phyloP scores from a whole-genome alignment of 2,888 invertebrate species.

The Limnephilus marmoratus region DNA sequence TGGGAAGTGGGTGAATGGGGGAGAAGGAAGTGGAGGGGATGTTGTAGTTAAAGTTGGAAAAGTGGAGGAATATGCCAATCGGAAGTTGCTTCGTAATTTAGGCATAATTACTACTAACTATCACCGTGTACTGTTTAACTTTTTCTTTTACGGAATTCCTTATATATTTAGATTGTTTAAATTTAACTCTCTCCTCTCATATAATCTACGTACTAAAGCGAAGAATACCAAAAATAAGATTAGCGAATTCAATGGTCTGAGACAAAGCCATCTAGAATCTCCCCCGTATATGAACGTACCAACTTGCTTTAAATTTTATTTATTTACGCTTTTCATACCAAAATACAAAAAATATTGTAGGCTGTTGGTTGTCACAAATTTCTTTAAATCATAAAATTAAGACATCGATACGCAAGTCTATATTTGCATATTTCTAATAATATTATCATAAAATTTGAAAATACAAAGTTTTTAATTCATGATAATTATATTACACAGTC shows the following conservation, averaged over 20 bases:
- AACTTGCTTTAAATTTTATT: no score
- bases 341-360: no score
- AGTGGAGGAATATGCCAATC: neutral
- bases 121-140: neutral
- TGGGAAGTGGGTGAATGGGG: constrained; percentile 6
- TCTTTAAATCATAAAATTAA: no score
- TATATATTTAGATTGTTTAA: neutral
- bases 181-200: neutral
- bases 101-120: neutral
- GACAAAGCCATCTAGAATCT: neutral
- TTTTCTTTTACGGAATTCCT: neutral
- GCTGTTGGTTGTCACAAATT: no score
- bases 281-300: neutral
- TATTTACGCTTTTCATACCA: no score
- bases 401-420: no score
- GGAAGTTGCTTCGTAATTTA: neutral
- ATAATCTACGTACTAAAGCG: neutral
- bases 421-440: no score
- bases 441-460: no score
- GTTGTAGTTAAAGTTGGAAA: neutral
- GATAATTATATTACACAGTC: no score
- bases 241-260: neutral
- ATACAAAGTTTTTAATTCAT: no score
- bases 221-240: neutral
- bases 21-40: neutral